Conservation (phyloP, 1,140 invertebrate genomes). For the Rhysida immarginata region DNA sequence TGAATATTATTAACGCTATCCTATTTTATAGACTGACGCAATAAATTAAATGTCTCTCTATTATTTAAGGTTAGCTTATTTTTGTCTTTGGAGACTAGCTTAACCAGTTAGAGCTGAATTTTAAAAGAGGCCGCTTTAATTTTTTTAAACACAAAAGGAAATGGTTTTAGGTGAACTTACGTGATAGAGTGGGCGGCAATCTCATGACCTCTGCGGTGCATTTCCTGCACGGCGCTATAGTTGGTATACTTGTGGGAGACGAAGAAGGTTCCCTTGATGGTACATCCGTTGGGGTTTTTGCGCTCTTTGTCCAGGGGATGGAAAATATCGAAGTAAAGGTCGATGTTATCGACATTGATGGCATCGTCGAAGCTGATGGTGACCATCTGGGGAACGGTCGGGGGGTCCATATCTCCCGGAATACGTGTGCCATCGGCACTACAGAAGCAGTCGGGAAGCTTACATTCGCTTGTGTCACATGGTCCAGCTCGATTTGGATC, state of each 20-base stretch:
- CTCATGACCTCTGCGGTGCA: constrained; percentile 83
- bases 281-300: constrained; percentile 82
- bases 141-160: background rate
- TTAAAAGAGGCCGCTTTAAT: background rate
- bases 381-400: constrained; percentile 75
- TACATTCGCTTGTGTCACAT: constrained; percentile 74
- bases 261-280: constrained; percentile 84
- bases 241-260: constrained; percentile 92
- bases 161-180: constrained; percentile 17
- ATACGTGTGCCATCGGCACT: constrained; percentile 81
- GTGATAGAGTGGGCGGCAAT: constrained; percentile 86
- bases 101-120: background rate
- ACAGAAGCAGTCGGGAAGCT: constrained; percentile 82
- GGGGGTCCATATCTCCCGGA: constrained; percentile 58
- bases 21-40: background rate
- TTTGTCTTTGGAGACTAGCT: constrained; percentile 39
- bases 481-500: constrained; percentile 78
- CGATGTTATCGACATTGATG: constrained; percentile 85
- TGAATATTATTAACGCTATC: too few species aligned
- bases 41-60: background rate
- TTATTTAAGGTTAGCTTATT: constrained; percentile 54
- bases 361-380: constrained; percentile 88
- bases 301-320: constrained; percentile 46
- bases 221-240: constrained; percentile 78
- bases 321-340: constrained; percentile 78